Evolutionary conservation across 2,113 vertebrate species (phyloP).

Genomic region (Fulmarus glacialis): DNA sequence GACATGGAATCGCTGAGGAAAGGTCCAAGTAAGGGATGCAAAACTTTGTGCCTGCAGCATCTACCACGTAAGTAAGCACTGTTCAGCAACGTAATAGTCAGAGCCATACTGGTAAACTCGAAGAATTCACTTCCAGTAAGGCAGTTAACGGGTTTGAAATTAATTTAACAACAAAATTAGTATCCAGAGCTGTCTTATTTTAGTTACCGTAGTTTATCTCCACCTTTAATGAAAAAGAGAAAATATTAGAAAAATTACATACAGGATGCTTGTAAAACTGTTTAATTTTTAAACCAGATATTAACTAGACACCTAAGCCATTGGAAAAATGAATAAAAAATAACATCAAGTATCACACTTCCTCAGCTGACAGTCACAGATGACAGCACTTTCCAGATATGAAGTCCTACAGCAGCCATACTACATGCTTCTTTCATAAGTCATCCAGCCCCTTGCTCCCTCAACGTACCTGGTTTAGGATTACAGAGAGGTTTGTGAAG

Average conservation of each 20-base stretch:
- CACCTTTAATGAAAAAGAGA: slow-evolving; percentile 47
- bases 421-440: not conserved
- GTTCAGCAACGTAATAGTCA: not conserved
- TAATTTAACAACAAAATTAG: not conserved
- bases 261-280: not conserved
- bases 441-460: not conserved
- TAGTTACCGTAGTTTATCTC: not conserved
- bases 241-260: not conserved
- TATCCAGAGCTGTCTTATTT: not conserved
- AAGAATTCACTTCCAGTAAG: not conserved
- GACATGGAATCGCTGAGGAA: not conserved
- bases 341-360: not conserved
- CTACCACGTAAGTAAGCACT: not conserved
- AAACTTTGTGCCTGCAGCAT: slow-evolving; percentile 1
- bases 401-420: not conserved
- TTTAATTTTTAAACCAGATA: not conserved
- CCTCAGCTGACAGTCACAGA: not conserved
- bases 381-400: not conserved
- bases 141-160: not conserved
- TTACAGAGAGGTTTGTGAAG: not conserved
- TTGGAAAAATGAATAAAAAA: not conserved
- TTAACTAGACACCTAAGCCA: not conserved
- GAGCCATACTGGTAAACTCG: slow-evolving; percentile 51
- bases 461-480: not conserved
- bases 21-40: slow-evolving; percentile 21